Conservation (phyloP, 2,113 vertebrate species). For the Eira barbara region DNA sequence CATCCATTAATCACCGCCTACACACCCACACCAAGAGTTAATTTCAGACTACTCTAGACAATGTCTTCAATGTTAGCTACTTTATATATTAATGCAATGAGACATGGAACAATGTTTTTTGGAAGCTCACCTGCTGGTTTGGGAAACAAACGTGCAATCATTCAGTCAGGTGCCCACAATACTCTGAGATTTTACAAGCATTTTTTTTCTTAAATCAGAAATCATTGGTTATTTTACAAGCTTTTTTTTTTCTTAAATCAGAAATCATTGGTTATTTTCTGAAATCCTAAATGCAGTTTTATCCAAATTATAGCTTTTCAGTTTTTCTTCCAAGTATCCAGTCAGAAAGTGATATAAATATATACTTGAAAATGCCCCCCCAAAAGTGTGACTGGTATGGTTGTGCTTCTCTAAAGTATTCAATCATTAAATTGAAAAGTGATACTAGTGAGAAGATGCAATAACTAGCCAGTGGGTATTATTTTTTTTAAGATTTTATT, state of each 20-base stretch:
- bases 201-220: not conserved
- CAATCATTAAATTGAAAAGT: not conserved
- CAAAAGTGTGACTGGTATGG: not conserved
- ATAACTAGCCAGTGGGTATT: not conserved
- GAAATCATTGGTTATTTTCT: not conserved
- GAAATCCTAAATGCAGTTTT: not conserved
- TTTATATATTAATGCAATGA: not conserved
- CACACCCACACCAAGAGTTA: fast-evolving
- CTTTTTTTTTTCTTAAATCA: not conserved
- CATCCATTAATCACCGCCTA: not conserved
- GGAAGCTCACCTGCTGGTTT: not conserved
- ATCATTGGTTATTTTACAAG: not conserved
- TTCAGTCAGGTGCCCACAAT: not conserved
- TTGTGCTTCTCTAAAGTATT: not conserved
- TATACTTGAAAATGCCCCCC: not conserved
- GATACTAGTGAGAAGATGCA: not conserved
- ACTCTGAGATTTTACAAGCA: not conserved
- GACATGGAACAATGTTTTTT: not conserved
- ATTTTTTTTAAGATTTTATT: too few relatives aligned
- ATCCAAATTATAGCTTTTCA: not conserved
- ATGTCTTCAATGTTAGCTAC: not conserved
- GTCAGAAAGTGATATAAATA: not conserved
- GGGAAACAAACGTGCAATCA: not conserved
- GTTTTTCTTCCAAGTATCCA: not conserved
- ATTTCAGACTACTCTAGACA: not conserved